Evolutionary conservation across 2,797 vertebrate genomes (phyloP), one percentile per base, ranked within the genome.

Genomic region (Chiloscyllium punctatum): DNA sequence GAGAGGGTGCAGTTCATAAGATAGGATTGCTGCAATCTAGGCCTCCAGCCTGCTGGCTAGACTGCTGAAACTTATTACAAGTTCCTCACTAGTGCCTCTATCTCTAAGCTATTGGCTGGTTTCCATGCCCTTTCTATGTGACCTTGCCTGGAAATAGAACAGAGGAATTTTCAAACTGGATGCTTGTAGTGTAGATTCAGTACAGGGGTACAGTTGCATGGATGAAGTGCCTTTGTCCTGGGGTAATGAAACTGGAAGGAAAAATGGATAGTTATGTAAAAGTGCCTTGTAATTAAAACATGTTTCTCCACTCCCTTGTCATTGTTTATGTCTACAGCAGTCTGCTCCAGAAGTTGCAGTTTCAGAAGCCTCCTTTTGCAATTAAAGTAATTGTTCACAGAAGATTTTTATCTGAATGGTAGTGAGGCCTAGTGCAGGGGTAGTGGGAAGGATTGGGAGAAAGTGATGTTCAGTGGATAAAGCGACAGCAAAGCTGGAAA

Each of bases 51-150:
- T 98, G 98, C 98, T 98, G 98, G 98, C 98, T 98, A 99, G 98
- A 99, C 98, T 98, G 98, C 98, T 98, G 98, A 98, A 99, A 99
- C 98, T 99, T 98, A 98, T 98, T 98, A 98, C 98, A 98, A 98
- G 98, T 98, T 98, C 98, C 98, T 98, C 98, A 98, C 98, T 97
- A 97, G 97, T 97, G 98, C 98, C 97, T 98, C 97, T 98, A 97
- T 97, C 97, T 97, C 97, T 96, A 97, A 97, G 96, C 97, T 96
- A 96, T 97, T 98, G 98, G 97, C 98, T 97, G 96, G 95, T 96
- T 96, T 98, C 98, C 97, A 97, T 97, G 97, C 97, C 97, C 98
- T 98, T 97, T 98, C 97, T 95, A 96, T 95, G 96, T 98, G 98
- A 98, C 98, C 98, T 98, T 98, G 98, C 98, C 98, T 97, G 97